Percentiles rank a stretch among this genome's conserved stretches.
Conservation (phyloP, 2,888 invertebrate species). For the Gasteruption jaculator region DNA sequence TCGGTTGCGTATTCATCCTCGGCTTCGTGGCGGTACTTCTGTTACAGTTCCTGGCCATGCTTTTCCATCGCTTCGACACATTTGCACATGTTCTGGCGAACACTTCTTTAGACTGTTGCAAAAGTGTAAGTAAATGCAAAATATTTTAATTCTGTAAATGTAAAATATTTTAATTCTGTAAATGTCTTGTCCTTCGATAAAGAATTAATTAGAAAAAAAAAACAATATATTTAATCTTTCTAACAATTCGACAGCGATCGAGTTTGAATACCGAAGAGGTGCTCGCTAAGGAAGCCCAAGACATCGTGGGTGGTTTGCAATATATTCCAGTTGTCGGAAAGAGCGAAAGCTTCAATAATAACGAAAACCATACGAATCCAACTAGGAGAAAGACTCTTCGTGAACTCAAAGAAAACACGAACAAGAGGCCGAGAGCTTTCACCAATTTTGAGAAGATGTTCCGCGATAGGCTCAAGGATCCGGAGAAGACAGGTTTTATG, state of each 20-base stretch:
- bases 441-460: constrained; percentile 35
- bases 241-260: too few relatives aligned
- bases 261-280: too few relatives aligned
- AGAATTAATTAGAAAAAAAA: constrained; percentile 78
- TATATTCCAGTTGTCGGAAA: constrained; percentile 62
- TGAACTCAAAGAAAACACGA: constrained; percentile 79
- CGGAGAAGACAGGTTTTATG: constrained; percentile 21
- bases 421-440: constrained; percentile 77
- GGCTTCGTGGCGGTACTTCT: constrained; percentile 60
- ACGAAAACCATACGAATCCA: constrained; percentile 79
- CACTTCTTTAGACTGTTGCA: constrained; percentile 79
- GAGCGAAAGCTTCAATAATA: constrained; percentile 55
- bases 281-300: constrained; percentile 69
- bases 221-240: too few relatives aligned
- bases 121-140: constrained; percentile 59
- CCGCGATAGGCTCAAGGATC: constrained; percentile 30
- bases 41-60: constrained; percentile 63
- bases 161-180: not conserved
- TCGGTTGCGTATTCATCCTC: constrained; percentile 60
- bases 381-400: constrained; percentile 80
- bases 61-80: constrained; percentile 63
- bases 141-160: not conserved
- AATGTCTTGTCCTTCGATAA: constrained; percentile 53
- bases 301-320: constrained; percentile 84
- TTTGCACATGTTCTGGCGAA: constrained; percentile 72